A percentile compares a stretch with the other conserved stretches of the same genome.
Evolutionary conservation across 1,140 invertebrate genomes (phyloP).

Genomic region (Hyles vespertilio): DNA sequence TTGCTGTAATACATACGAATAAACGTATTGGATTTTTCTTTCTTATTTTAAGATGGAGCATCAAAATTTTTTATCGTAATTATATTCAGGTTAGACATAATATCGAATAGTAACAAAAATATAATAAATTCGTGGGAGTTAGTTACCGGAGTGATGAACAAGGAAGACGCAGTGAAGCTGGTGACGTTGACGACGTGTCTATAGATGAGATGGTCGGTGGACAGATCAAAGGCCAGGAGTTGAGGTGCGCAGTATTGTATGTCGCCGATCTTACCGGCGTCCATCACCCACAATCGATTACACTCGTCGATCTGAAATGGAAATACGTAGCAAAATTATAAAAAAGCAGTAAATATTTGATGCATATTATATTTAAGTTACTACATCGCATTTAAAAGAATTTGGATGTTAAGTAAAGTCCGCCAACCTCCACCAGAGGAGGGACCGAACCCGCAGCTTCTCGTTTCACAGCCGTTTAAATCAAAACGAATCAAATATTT

Average conservation of each 20-base stretch:
- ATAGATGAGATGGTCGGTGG: conserved; percentile 72
- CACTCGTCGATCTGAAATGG: conserved; percentile 77
- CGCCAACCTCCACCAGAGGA: too few relatives aligned
- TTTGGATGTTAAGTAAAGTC: too few relatives aligned
- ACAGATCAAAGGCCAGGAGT: conserved; percentile 77
- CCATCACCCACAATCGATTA: conserved; percentile 78
- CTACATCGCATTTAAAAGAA: too few relatives aligned
- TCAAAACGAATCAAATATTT: too few relatives aligned
- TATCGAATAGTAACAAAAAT: not conserved
- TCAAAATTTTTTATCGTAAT: too few relatives aligned
- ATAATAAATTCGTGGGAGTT: not conserved
- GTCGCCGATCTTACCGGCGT: conserved; percentile 68
- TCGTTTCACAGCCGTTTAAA: too few relatives aligned
- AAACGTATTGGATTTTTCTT: too few relatives aligned
- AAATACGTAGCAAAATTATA: not conserved
- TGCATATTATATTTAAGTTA: too few relatives aligned
- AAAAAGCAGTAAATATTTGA: not conserved
- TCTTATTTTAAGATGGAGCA: too few relatives aligned
- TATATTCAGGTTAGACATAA: too few relatives aligned
- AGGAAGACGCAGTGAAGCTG: conserved; percentile 36
- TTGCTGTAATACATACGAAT: too few relatives aligned
- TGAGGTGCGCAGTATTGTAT: conserved; percentile 72
- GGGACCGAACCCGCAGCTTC: too few relatives aligned
- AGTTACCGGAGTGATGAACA: conserved; percentile 65
- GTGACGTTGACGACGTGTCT: conserved; percentile 65